Conservation (phyloP, 2,888 invertebrate genomes). For the Polia nebulosa region DNA sequence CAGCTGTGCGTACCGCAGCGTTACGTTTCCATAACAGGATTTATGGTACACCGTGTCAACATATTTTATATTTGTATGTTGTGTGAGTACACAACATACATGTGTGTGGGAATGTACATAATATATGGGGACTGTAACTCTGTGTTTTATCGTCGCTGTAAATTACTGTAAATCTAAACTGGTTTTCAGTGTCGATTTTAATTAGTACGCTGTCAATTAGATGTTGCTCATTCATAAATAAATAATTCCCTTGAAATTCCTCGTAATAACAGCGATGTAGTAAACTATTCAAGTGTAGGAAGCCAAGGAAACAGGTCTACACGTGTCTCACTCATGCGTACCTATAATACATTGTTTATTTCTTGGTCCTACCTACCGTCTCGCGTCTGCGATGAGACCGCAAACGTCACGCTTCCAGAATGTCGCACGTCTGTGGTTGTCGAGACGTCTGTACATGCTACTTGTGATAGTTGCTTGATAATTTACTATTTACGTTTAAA, state of each 20-base stretch:
- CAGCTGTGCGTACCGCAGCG: conserved; percentile 29
- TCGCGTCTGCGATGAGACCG: conserved; percentile 7
- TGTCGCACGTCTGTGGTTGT: conserved; percentile 28
- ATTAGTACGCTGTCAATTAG: background rate
- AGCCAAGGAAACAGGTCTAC: background rate
- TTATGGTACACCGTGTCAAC: conserved; percentile 30
- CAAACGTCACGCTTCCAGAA: conserved; percentile 25
- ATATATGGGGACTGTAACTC: conserved; percentile 8
- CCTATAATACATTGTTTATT: background rate
- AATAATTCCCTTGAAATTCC: background rate
- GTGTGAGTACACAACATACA: background rate
- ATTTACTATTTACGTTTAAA: background rate
- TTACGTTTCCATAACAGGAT: conserved; percentile 16
- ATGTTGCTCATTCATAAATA: background rate
- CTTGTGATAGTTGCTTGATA: background rate
- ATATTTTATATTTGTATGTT: conserved; percentile 22
- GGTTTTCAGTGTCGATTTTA: background rate
- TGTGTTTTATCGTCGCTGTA: conserved; percentile 17
- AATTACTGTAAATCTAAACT: background rate
- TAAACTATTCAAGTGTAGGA: background rate
- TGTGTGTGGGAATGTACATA: conserved; percentile 4
- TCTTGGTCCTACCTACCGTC: background rate
- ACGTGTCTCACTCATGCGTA: conserved; percentile 6
- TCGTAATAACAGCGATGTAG: background rate
- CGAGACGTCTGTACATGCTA: background rate